Evolutionary conservation across 1,140 invertebrate genomes (phyloP), one percentile per base, ranked within the genome.

Genomic region (Octopus sinensis): DNA sequence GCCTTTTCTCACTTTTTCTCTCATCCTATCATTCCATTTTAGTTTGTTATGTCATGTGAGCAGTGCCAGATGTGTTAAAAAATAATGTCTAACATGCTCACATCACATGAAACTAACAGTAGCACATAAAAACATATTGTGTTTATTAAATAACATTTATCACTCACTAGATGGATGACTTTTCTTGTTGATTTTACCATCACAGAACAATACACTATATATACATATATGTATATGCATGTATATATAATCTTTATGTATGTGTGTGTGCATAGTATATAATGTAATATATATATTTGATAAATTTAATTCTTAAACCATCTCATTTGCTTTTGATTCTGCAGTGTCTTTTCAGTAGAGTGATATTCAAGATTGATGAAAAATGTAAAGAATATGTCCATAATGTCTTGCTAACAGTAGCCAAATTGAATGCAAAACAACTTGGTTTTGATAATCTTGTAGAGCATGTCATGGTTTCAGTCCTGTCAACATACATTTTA

Each of bases 341-440:
- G 1, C 82, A 91, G 90, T 89, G 89, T 86, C 89, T 89, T 76
- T 91, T 90, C 85, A 84, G 86, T 53, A 83, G 89, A 17, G 86
- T 90, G 81, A 86, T 90, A 13, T 90, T 87, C 82, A 83, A 85
- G 53, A 89, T 89, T 84, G 84, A 86, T 78, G 88, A 89, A 83
- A 86, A 88, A 73, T 89, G 89, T 80, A 85, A 85, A 7, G 76
- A 51, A 4, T 81, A 89, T 80, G 82, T 90, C 43, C 81, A 87
- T 71, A 82, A 86, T 56, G 79, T 91, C 23, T 86, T 89, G 78
- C 83, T 77, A 17, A 68, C 89, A 12, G 84, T 91, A 2, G 85
- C 84, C 7, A 82, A 85, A 10, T 87, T 90, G 53, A 91, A 91
- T 82, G 88, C 87, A 51, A 79, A 84, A 23, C 87, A 88, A 52